Percentiles rank a stretch among this genome's conserved stretches.
These are phyloP conservation scores for Chelonus formosanus DNA, from an alignment of 2,888 invertebrate species.

Conservation along the genomic window DNA sequence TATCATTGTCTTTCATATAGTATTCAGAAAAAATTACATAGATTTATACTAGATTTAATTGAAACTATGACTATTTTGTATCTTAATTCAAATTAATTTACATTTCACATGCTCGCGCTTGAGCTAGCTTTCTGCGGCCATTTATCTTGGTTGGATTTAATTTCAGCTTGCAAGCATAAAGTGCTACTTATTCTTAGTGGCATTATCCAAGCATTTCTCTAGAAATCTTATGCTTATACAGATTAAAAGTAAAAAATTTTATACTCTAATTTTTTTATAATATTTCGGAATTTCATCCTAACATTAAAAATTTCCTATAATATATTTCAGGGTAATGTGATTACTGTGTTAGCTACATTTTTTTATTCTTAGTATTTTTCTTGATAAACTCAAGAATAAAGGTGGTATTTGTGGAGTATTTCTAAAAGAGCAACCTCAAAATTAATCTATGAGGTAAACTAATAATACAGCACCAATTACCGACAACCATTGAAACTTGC, in stretches of 20 bases:
- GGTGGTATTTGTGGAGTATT: too few species aligned
- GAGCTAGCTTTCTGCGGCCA: conserved; percentile 46
- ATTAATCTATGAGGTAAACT: too few species aligned
- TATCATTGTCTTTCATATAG: neutral
- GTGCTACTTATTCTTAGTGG: conserved; percentile 55
- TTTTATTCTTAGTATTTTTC: too few species aligned
- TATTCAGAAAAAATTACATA: conserved; percentile 21
- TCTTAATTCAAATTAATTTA: conserved; percentile 57
- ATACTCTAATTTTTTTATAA: conserved; percentile 22
- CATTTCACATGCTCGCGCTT: conserved; percentile 52
- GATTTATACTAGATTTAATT: conserved; percentile 43
- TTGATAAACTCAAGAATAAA: too few species aligned
- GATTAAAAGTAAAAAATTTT: conserved; percentile 40
- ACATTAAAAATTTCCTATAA: too few species aligned
- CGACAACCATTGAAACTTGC: too few species aligned
- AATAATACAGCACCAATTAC: too few species aligned
- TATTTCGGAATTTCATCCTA: conserved; percentile 15
- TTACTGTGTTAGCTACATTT: too few species aligned
- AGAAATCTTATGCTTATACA: conserved; percentile 33
- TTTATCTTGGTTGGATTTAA: conserved; percentile 59
- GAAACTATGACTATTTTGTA: conserved; percentile 37
- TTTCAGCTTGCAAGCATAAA: conserved; percentile 50
- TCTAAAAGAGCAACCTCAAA: too few species aligned
- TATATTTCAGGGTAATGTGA: too few species aligned
- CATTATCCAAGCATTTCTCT: conserved; percentile 30